Base-by-base conservation (phyloP, 2,888 invertebrate genomes). In the Macropis europaea region DNA sequence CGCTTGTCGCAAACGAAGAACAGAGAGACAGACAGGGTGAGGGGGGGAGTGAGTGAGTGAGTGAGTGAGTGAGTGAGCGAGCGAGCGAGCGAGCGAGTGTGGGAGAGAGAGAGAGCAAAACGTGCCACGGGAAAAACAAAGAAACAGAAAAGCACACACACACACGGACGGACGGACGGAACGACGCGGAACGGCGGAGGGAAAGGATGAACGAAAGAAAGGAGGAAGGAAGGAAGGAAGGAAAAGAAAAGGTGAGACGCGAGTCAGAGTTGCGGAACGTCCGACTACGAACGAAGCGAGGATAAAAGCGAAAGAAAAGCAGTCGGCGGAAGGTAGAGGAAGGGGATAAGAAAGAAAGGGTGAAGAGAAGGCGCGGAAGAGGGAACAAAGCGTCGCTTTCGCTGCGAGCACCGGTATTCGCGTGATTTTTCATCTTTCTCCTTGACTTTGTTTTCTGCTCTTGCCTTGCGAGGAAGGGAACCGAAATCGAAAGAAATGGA, bases 1-100 rank as follows among this genome's bases (percentile, higher is more conserved):
- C 61, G 78, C 80, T 80, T 80, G 63, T 80, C 76, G 78, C 78
- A 69, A 62, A 70, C 17, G 32, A 71, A 50, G 54, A 64, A 36
- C n/a, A n/a, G n/a, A n/a, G n/a, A n/a, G n/a, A n/a, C n/a, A n/a
- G n/a, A n/a, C n/a, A n/a, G n/a, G n/a, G n/a, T n/a, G n/a, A n/a
- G n/a, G n/a, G n/a, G n/a, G n/a, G n/a, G n/a, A n/a, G n/a, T n/a
- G n/a, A n/a, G n/a, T n/a, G n/a, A n/a, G n/a, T n/a, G n/a, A n/a
- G n/a, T n/a, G n/a, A n/a, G n/a, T n/a, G n/a, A n/a, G n/a, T n/a
- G n/a, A n/a, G n/a, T n/a, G n/a, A n/a, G n/a, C n/a, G n/a, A n/a
- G n/a, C n/a, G n/a, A n/a, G n/a, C n/a, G n/a, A n/a, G n/a, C n/a
- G n/a, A n/a, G n/a, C n/a, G n/a, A n/a, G n/a, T n/a, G n/a, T n/a